phyloP scores from a whole-genome alignment of 2,888 invertebrate genomes.

The Apotomis capreana region DNA sequence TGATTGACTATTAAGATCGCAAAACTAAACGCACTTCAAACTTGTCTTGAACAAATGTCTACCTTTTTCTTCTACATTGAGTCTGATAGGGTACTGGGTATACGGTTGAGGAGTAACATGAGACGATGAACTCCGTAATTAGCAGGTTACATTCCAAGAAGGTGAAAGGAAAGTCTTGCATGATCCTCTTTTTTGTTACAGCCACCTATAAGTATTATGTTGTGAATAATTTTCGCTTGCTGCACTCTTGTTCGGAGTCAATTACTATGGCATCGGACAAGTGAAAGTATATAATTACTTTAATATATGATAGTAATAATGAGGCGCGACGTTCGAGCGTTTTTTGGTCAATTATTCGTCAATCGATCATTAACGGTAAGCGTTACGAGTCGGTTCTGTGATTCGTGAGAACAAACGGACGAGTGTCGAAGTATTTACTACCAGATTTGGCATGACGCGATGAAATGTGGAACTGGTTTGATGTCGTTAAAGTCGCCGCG shows the following conservation, averaged over 20 bases:
- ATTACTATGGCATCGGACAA: constrained; percentile 69
- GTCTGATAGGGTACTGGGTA: neutral
- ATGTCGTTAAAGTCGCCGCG: constrained; percentile 76
- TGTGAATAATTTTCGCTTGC: constrained; percentile 67
- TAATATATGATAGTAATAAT: constrained; percentile 51
- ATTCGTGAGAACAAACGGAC: constrained; percentile 59
- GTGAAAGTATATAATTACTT: constrained; percentile 72
- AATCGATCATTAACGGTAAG: constrained; percentile 43
- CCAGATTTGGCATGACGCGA: constrained; percentile 74
- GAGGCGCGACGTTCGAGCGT: constrained; percentile 43
- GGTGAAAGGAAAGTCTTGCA: constrained; percentile 68
- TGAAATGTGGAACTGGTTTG: constrained; percentile 76
- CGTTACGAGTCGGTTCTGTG: constrained; percentile 47
- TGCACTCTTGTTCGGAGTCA: constrained; percentile 63
- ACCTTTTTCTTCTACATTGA: neutral
- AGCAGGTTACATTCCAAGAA: constrained; percentile 65
- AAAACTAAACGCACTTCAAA: constrained; percentile 15
- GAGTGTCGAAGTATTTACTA: constrained; percentile 69
- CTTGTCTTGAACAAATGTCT: constrained; percentile 27
- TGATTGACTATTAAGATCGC: constrained; percentile 25
- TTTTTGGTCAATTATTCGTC: constrained; percentile 46
- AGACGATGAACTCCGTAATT: constrained; percentile 69
- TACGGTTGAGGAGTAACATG: constrained; percentile 53
- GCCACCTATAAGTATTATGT: constrained; percentile 66
- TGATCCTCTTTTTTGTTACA: constrained; percentile 64